phyloP scores from a whole-genome alignment of 2,888 invertebrate genomes.

The Caenorhabditis doughertyi region DNA sequence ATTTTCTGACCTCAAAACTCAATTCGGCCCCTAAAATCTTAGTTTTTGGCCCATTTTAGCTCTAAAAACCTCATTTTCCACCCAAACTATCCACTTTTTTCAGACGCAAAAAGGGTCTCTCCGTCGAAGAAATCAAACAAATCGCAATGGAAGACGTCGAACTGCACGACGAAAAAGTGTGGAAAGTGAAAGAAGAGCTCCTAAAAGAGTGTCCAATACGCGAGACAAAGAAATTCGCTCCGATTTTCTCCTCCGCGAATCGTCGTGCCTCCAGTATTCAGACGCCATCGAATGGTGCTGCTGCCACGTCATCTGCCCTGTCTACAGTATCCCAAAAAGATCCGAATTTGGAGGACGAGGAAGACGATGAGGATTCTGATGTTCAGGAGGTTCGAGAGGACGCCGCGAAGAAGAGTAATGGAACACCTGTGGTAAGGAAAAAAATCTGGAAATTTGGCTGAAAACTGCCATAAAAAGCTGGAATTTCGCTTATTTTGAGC shows the following conservation, averaged over 20 bases:
- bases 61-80: background rate
- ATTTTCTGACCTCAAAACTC: too few species aligned
- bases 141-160: slow-evolving; percentile 39
- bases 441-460: background rate
- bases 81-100: slow-evolving; percentile 1
- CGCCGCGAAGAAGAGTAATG: background rate
- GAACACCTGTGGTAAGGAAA: background rate
- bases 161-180: slow-evolving; percentile 37
- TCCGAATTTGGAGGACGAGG: background rate
- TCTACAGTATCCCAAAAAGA: background rate
- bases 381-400: background rate
- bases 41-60: background rate
- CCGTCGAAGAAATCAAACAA: slow-evolving; percentile 45
- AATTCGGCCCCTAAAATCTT: background rate
- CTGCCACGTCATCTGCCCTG: background rate
- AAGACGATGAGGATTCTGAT: background rate
- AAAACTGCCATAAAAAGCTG: background rate
- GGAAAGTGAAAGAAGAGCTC: slow-evolving; percentile 48
- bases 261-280: background rate
- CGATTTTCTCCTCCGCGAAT: slow-evolving; percentile 48
- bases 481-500: too few species aligned
- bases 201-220: slow-evolving; percentile 14
- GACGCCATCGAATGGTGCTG: too few species aligned
- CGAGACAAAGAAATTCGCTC: slow-evolving; percentile 43
- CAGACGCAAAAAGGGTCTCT: slow-evolving; percentile 50